Evolutionary conservation across 2,888 invertebrate species (phyloP).

Genomic region (Dermolepida albohirtum): DNA sequence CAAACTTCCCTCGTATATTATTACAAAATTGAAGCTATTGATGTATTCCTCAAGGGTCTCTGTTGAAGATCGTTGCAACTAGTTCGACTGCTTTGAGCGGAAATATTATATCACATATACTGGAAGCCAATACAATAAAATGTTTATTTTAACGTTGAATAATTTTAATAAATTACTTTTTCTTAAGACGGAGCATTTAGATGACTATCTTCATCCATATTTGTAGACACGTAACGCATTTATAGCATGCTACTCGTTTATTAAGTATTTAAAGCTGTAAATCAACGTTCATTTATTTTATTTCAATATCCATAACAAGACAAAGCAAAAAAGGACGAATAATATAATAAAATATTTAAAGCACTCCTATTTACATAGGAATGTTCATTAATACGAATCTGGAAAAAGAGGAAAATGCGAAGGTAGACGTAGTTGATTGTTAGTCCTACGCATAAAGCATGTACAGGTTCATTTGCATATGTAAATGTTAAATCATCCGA

Average conservation of each 20-base stretch:
- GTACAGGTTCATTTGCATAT: slow-evolving; percentile 25
- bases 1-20: no score
- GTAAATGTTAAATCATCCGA: slow-evolving; percentile 30
- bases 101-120: no score
- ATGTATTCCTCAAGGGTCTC: no score
- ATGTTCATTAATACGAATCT: slow-evolving; percentile 23
- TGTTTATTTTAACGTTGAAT: no score
- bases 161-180: not conserved
- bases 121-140: no score
- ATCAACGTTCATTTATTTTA: not conserved
- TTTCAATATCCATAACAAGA: slow-evolving; percentile 10
- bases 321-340: not conserved
- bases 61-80: no score
- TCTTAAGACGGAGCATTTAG: not conserved
- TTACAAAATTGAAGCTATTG: no score
- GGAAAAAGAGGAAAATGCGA: slow-evolving; percentile 7
- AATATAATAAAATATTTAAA: slow-evolving; percentile 15
- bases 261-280: no score
- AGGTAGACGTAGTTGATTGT: slow-evolving; percentile 21
- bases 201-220: no score
- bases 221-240: no score
- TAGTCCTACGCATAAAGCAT: slow-evolving; percentile 33
- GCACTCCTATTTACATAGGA: slow-evolving; percentile 21
- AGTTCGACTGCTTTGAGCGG: no score
- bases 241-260: no score